Evolutionary conservation across 2,113 vertebrate genomes (phyloP).

Genomic region (Esox niger): DNA sequence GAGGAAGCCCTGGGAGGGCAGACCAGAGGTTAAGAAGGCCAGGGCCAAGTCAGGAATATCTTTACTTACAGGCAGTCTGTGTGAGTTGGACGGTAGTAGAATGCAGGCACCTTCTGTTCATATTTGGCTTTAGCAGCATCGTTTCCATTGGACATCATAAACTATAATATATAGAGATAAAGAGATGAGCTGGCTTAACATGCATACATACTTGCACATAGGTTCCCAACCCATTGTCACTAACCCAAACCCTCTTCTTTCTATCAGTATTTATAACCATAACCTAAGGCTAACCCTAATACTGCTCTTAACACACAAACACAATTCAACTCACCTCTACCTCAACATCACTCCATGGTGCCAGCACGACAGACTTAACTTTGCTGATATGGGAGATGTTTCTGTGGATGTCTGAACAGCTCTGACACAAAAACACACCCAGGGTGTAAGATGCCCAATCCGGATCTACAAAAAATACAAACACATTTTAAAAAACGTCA

Average conservation of each 20-base stretch:
- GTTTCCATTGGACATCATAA: slow-evolving; percentile 86
- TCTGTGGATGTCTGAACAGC: slow-evolving; percentile 81
- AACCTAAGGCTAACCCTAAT: background rate
- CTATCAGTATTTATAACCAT: background rate
- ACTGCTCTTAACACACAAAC: background rate
- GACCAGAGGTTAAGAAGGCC: background rate
- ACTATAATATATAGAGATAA: slow-evolving; percentile 71
- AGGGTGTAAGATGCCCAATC: slow-evolving; percentile 86
- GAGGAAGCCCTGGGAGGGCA: background rate
- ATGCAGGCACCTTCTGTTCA: slow-evolving; percentile 82
- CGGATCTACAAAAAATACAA: slow-evolving; percentile 66
- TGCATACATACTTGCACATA: background rate
- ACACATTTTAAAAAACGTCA: too few species aligned
- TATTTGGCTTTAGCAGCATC: slow-evolving; percentile 77
- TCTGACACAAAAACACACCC: slow-evolving; percentile 82
- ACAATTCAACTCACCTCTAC: slow-evolving; percentile 73
- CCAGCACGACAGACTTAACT: slow-evolving; percentile 80
- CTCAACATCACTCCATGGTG: slow-evolving; percentile 77
- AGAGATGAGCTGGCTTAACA: background rate
- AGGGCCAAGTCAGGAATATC: background rate
- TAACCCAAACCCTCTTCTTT: background rate
- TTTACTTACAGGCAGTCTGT: slow-evolving; percentile 89
- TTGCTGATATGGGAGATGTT: slow-evolving; percentile 82
- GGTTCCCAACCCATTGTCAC: too few species aligned
- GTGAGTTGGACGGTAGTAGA: slow-evolving; percentile 85